Evolutionary conservation across 2,888 invertebrate species (phyloP).

Genomic region (Vandiemenella viatica): DNA sequence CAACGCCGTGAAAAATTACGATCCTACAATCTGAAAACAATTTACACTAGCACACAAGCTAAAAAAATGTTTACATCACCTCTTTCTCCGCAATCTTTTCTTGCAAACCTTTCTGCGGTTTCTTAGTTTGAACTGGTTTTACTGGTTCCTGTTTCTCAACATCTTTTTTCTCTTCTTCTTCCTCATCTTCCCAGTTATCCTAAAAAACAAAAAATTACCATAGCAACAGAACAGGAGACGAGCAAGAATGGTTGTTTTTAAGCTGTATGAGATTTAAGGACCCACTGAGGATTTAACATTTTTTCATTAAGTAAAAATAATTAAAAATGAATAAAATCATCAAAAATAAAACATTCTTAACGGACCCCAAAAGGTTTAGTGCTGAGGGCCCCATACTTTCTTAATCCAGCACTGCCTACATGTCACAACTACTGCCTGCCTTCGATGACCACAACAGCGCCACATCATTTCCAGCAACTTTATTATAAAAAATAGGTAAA

Average conservation of each 20-base stretch:
- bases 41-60: no score
- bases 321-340: not conserved
- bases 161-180: constrained; percentile 65
- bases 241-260: not conserved
- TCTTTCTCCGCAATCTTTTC: constrained; percentile 82
- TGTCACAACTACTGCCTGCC: no score
- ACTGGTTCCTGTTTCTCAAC: constrained; percentile 50
- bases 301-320: no score
- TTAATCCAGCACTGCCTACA: no score
- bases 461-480: no score
- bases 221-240: not conserved
- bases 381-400: no score
- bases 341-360: not conserved
- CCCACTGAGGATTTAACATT: not conserved
- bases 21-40: no score
- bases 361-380: no score
- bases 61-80: constrained; percentile 32
- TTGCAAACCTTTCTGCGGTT: constrained; percentile 56
- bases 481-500: no score
- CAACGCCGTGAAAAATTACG: no score
- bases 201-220: constrained; percentile 26
- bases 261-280: not conserved
- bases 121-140: constrained; percentile 41
- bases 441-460: no score
- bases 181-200: constrained; percentile 83